Evolutionary conservation across 2,797 vertebrate genomes (phyloP), one percentile per base, ranked within the genome.

Genomic region (Stomatorhinus walkeri): DNA sequence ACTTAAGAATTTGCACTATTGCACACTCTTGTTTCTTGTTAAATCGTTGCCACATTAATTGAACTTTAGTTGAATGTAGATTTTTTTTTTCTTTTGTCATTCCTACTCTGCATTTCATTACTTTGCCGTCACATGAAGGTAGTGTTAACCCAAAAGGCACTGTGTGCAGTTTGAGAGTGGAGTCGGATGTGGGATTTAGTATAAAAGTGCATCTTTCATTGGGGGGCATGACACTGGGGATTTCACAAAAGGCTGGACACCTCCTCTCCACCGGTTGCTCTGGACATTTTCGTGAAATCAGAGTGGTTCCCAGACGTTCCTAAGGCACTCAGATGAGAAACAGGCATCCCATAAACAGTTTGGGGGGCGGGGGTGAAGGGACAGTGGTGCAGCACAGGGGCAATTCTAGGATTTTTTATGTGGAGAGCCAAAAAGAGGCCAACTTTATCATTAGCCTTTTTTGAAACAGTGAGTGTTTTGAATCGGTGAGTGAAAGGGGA

Each of bases 1-100:
- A 95, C 95, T 61, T 95, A 93, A 94, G 94, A 95, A 96, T 97
- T 98, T 98, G 98, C 98, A 98, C 97, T 97, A 98, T 97, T 96
- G 96, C 96, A 96, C 96, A 94, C 96, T 97, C 91, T 93, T 94
- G 87, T 93, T 94, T 87, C 64, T 87, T 87, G 61, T 87, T 7
- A 87, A 56, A 24, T 87, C 43, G 93, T 94, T 94, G 93, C 95
- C 94, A 95, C 95, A 94, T 96, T 95, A 95, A 92, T 91, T 90
- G 92, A 92, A 92, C 94, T 95, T 93, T 96, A 95, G 96, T 95
- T 95, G 95, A 95, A 95, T 94, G 93, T 95, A 96, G 95, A 93
- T 93, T 94, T 95, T 89, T 95, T 88, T 93, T 95, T 95, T 94
- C 95, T 93, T 93, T 91, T 92, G 93, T 94, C 93, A 93, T 91